Conservation (phyloP, 2,113 vertebrate genomes). For the Promerops cafer region DNA sequence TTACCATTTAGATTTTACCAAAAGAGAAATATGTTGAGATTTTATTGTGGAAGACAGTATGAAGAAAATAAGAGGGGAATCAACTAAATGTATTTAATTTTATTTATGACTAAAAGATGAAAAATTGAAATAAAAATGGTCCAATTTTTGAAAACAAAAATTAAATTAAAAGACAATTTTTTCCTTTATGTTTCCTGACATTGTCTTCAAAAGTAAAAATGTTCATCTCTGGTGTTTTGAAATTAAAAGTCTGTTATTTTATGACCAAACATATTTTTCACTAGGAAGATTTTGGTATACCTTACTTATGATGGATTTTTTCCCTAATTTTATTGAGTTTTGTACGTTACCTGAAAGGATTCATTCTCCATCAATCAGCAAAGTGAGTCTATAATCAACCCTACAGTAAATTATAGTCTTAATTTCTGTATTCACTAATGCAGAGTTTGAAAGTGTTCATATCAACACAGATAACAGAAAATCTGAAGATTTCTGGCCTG, state of each 20-base stretch:
- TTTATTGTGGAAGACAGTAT: neutral
- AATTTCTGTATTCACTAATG: neutral
- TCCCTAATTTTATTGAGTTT: neutral
- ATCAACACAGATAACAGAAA: neutral
- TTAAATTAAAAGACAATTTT: neutral
- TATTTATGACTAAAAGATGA: neutral
- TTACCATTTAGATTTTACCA: neutral
- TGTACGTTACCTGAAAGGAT: neutral
- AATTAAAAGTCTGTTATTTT: neutral
- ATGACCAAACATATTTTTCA: neutral
- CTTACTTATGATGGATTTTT: neutral
- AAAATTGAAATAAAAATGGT: neutral
- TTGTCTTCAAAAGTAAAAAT: neutral
- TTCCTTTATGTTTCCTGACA: neutral
- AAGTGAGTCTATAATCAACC: neutral
- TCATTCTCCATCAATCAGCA: neutral
- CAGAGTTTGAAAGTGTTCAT: neutral
- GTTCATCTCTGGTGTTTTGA: neutral
- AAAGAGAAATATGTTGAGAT: neutral
- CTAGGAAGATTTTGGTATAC: neutral
- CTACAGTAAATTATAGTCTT: neutral
- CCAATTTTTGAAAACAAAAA: neutral
- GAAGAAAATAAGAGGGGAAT: neutral
- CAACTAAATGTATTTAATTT: neutral
- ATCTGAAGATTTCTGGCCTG: neutral